Evolutionary conservation across 2,888 invertebrate genomes (phyloP), one percentile per base, ranked within the genome.

Genomic region (Carcina quercana): DNA sequence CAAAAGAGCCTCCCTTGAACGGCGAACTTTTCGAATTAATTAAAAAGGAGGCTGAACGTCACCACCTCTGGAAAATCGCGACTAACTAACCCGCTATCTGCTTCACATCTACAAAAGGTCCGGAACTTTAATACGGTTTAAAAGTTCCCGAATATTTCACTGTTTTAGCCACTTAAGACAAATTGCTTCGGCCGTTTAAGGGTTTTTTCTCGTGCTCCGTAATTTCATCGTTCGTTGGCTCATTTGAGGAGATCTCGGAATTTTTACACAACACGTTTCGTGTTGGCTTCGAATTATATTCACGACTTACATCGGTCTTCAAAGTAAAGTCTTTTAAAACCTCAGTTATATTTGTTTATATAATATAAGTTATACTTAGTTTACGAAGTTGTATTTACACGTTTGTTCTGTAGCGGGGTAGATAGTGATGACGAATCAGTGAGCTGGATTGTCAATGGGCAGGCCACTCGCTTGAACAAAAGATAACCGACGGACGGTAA

Each of bases 171-270:
- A 17, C 17, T 17, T 17, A 17, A 17, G 17, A 17, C 17, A 17
- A 17, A 17, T 17, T 17, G 17, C 7, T 17, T 7, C 17, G 7
- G 17, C 7, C 17, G 17, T 17, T 17, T 17, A 5, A 7, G 17
- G 17, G 7, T 5, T 17, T 17, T 17, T 17, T 17, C 7, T 17
- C 17, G 17, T 5, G 5, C 17, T 7, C 17, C 5, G 67, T 57
- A 71, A 75, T 78, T 78, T 72, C 58, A 67, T 65, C 64, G 64
- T 65, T 61, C 56, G 71, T 63, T 70, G 64, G 34, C 27, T 42
- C 40, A 39, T 49, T 45, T 43, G 28, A 35, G 24, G 21, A 15
- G 27, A 30, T 32, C 38, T 38, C 41, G 38, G 32, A 30, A 27
- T n/a, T 24, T 8, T 11, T 24, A 8, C 12, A 10, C 4, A 11